phyloP scores from a whole-genome alignment of 2,113 vertebrate species.

The Galbula dea region DNA sequence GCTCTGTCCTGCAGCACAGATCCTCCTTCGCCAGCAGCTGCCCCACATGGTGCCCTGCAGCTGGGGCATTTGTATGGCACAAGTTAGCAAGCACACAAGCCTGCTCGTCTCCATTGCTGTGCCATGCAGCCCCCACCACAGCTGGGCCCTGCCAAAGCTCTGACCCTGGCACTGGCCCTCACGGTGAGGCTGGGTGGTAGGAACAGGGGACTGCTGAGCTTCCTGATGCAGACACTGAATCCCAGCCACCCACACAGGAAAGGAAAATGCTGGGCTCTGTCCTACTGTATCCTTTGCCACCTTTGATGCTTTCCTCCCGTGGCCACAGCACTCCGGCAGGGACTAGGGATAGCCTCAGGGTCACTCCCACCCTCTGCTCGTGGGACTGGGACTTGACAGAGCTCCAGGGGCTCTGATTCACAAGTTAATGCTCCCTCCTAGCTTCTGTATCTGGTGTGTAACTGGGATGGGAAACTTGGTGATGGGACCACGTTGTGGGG shows the following conservation, averaged over 20 bases:
- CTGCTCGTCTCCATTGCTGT: rapidly evolving
- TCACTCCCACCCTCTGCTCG: neutral
- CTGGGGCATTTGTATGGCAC: neutral
- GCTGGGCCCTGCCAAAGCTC: neutral
- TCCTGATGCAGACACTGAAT: neutral
- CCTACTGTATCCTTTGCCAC: neutral
- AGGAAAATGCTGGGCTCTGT: neutral
- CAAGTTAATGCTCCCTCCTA: neutral
- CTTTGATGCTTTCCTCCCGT: neutral
- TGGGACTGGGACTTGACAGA: neutral
- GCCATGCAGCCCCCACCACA: neutral
- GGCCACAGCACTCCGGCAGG: neutral
- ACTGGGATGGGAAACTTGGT: neutral
- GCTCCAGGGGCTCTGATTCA: neutral
- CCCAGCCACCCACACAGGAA: neutral
- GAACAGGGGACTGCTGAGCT: neutral
- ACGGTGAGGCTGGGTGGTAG: neutral
- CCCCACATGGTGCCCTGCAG: rapidly evolving
- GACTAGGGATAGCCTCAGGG: neutral
- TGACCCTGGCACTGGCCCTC: rapidly evolving
- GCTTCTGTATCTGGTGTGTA: neutral
- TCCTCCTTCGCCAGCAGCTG: rapidly evolving
- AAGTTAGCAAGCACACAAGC: neutral
- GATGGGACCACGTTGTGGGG: neutral
- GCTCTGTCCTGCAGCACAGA: neutral